These are phyloP conservation scores for Drosophila subquinaria DNA, from an alignment of 2,888 invertebrate genomes.

Conservation along the genomic window DNA sequence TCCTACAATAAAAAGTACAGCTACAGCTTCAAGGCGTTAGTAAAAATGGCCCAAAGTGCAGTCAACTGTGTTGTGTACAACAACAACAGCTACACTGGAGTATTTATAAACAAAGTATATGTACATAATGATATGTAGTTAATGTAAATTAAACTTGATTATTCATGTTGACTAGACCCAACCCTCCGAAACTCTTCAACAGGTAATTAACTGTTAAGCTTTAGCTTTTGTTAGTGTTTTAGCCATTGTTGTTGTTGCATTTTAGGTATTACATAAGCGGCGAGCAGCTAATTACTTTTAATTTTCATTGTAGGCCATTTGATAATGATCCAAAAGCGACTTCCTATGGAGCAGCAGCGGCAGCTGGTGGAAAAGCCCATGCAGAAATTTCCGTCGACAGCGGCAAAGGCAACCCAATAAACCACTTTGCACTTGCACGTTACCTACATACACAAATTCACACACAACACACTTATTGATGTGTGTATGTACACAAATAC, in stretches of 20 bases:
- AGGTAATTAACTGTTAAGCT: conserved; percentile 49
- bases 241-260: conserved; percentile 2
- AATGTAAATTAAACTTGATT: conserved; percentile 45
- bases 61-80: conserved; percentile 52
- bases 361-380: conserved; percentile 47
- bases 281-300: conserved; percentile 65
- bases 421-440: conserved; percentile 51
- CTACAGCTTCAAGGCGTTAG: conserved; percentile 10
- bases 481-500: neutral
- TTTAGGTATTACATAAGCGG: conserved; percentile 55
- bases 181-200: conserved; percentile 11
- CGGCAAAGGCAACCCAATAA: conserved; percentile 51
- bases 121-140: conserved; percentile 20
- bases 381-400: conserved; percentile 42
- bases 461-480: neutral
- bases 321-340: conserved; percentile 51
- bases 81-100: neutral
- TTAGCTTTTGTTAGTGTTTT: conserved; percentile 9
- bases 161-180: conserved; percentile 39
- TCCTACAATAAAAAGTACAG: conserved; percentile 21
- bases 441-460: conserved; percentile 12
- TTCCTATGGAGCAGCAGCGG: conserved; percentile 58
- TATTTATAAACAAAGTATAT: neutral
- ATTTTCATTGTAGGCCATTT: conserved; percentile 72
- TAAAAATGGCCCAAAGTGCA: conserved; percentile 48